Conservation (phyloP, 2,888 invertebrate species). For the Dynastes tityus region DNA sequence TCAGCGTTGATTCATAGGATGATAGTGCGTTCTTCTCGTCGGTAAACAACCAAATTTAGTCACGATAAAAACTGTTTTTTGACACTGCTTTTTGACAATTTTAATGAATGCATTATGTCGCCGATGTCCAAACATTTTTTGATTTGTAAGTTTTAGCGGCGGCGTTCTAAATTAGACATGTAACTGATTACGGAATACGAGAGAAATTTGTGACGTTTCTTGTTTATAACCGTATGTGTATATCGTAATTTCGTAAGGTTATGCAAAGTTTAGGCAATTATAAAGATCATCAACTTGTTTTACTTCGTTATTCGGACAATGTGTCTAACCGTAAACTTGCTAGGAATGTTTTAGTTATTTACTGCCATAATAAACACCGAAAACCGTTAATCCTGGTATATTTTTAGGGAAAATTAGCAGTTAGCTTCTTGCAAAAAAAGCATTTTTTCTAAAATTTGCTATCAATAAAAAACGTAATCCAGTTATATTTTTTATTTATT, state of each 20-base stretch:
- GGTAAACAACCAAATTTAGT: conserved; percentile 46
- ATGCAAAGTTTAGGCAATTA: conserved; percentile 20
- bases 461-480: too few relatives aligned
- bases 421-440: too few relatives aligned
- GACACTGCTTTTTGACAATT: conserved; percentile 3
- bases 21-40: conserved; percentile 29
- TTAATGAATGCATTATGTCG: conserved; percentile 9
- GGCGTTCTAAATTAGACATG: not conserved
- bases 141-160: conserved; percentile 3
- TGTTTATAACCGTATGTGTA: not conserved
- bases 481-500: too few relatives aligned
- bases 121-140: conserved; percentile 12
- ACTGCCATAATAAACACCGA: too few relatives aligned
- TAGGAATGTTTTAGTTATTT: too few relatives aligned
- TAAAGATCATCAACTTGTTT: not conserved
- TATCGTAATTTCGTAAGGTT: conserved; percentile 32
- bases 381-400: too few relatives aligned
- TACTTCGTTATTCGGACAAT: too few relatives aligned
- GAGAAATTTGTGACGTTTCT: not conserved
- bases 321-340: too few relatives aligned
- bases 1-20: conserved; percentile 39
- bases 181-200: conserved; percentile 1
- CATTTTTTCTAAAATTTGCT: too few relatives aligned
- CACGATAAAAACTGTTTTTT: conserved; percentile 33
- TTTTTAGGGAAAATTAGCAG: too few relatives aligned